phyloP scores from a whole-genome alignment of 1,140 invertebrate genomes.

The Pseudomyrmex dendroicus region DNA sequence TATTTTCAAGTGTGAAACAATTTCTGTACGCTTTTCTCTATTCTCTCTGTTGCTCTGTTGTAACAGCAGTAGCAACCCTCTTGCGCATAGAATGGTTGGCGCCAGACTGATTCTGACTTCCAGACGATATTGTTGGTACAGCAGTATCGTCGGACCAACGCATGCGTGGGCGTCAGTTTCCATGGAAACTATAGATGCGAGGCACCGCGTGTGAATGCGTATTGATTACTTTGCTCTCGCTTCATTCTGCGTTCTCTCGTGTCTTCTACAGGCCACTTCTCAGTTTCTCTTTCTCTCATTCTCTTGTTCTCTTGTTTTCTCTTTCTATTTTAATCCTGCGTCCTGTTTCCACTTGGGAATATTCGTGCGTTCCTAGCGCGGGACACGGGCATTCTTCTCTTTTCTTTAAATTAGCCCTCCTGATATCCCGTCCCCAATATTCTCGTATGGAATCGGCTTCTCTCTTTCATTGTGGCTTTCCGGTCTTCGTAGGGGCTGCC shows the following conservation, averaged over 20 bases:
- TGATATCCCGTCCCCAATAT: constrained; percentile 57
- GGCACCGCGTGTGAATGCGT: constrained; percentile 82
- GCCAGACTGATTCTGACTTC: constrained; percentile 48
- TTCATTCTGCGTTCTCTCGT: constrained; percentile 76
- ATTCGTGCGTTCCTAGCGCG: constrained; percentile 11
- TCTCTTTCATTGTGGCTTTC: constrained; percentile 28
- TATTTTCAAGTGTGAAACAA: not conserved
- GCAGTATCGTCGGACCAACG: constrained; percentile 55
- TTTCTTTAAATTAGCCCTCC: constrained; percentile 69
- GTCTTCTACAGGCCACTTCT: constrained; percentile 58
- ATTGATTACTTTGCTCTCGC: constrained; percentile 83
- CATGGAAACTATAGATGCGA: constrained; percentile 80
- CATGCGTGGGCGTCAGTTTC: constrained; percentile 80
- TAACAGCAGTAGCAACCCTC: not conserved
- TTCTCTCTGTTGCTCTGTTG: not conserved
- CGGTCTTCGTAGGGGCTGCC: not conserved
- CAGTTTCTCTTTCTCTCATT: not conserved
- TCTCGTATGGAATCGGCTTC: constrained; percentile 31
- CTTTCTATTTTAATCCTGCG: not conserved
- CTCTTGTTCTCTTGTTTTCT: constrained; percentile 50
- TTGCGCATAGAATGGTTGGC: constrained; percentile 50
- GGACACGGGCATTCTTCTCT: constrained; percentile 34
- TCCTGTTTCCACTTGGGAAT: constrained; percentile 50
- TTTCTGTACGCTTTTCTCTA: not conserved
- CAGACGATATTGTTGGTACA: constrained; percentile 26